These are phyloP conservation scores for Gymnobelideus leadbeateri DNA, from an alignment of 2,113 vertebrate species.

Conservation along the genomic window DNA sequence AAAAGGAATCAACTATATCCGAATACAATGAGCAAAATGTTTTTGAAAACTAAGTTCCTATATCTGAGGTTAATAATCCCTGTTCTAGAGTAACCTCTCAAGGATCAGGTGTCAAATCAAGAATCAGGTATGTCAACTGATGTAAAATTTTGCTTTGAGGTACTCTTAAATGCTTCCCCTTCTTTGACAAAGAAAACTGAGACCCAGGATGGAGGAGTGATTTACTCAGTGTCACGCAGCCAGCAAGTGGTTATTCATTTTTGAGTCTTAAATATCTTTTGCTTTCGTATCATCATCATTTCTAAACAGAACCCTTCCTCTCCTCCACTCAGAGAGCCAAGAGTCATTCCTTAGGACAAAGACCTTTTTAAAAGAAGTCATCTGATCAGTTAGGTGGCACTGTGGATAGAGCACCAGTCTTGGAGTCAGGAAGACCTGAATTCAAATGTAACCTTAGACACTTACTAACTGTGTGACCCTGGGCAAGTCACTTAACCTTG, in stretches of 20 bases:
- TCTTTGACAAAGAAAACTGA: background rate
- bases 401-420: background rate
- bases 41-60: background rate
- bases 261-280: background rate
- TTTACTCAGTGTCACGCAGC: background rate
- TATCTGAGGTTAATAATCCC: background rate
- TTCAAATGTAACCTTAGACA: background rate
- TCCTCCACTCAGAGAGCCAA: background rate
- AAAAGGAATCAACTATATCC: background rate
- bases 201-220: background rate
- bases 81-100: background rate
- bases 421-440: background rate
- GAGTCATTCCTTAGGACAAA: background rate
- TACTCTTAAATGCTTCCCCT: background rate
- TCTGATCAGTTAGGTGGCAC: background rate
- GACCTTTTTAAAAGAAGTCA: background rate
- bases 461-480: background rate
- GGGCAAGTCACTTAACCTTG: too few relatives aligned
- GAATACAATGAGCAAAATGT: background rate
- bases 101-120: background rate
- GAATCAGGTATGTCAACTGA: background rate
- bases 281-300: background rate
- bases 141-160: background rate
- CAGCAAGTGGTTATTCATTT: background rate
- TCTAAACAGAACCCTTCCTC: background rate